Base-by-base conservation (phyloP, 1,140 invertebrate species). In the Lordiphosa collinella region DNA sequence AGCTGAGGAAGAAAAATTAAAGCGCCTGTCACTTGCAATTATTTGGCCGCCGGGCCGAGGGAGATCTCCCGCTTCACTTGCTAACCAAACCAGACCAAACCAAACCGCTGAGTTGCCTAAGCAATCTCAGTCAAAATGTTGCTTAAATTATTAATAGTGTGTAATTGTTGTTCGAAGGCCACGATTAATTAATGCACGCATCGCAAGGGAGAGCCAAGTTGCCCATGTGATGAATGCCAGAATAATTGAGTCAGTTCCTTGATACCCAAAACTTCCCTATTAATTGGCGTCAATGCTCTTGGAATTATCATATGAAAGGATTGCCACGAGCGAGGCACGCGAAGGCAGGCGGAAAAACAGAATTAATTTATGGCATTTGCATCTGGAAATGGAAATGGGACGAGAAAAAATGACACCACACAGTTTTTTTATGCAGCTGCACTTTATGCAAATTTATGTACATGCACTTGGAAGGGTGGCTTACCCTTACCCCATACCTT, bases 1-100 rank as follows among this genome's bases (percentile, higher is more conserved):
- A 76, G 72, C 63, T 72, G 58, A 84, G 60, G 68, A 84, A 84
- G 60, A 84, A 73, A 84, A 84, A 84, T 84, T 84, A 84, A 78
- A 84, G 72, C 68, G 68, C 78, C 78, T 84, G 78, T 84, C 78
- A 84, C 51, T 84, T 84, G 78, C 78, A 84, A 73, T 78, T 85
- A 78, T 78, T 84, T 70, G 12, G 60, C 54, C 72, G 36, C 25
- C 47, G 61, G 78, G 67, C 68, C 18, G 9, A 48, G 44, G 10
- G 31, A 32, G 22, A 37, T 35, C 46, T 25, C 43, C 54, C 62
- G 61, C 54, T 64, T 68, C 67, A 71, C 43, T 63, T 61, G 36
- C 55, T 55, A 35, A 49, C 58, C 69, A 29, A 80, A 71, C 71
- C 54, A 52, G 71, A 75, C 59, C 54, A 51, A 70, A 56, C 38